phyloP scores from a whole-genome alignment of 2,797 vertebrate species.

The Ptychadena robeensis region DNA sequence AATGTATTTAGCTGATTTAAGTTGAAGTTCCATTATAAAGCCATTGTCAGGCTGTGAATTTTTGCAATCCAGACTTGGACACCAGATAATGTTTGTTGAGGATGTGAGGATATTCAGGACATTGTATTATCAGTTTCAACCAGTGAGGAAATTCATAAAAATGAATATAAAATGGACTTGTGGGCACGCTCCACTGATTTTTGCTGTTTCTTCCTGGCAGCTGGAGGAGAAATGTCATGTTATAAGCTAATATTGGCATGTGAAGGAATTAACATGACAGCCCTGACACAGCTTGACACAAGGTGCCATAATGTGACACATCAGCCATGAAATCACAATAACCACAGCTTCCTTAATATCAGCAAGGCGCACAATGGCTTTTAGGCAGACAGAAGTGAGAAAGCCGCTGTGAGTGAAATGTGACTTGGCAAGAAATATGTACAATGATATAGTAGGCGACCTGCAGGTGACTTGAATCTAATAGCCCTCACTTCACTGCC shows the following conservation, averaged over 20 bases:
- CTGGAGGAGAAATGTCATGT: slow-evolving; percentile 54
- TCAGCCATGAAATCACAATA: slow-evolving; percentile 60
- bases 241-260: slow-evolving; percentile 57
- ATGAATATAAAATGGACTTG: slow-evolving; percentile 42
- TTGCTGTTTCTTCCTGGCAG: slow-evolving; percentile 40
- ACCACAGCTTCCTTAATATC: slow-evolving; percentile 30
- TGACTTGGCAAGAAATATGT: slow-evolving; percentile 10
- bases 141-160: slow-evolving; percentile 37
- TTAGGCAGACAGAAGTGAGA: background rate
- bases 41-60: background rate
- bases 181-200: slow-evolving; percentile 47
- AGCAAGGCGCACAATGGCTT: slow-evolving; percentile 17
- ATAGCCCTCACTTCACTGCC: background rate
- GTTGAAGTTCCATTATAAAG: too few species aligned
- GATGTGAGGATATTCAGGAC: slow-evolving; percentile 32
- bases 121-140: slow-evolving; percentile 39
- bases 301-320: slow-evolving; percentile 52
- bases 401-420: slow-evolving; percentile 17
- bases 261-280: slow-evolving; percentile 59
- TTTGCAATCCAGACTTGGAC: background rate
- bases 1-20: too few species aligned
- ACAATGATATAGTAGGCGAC: background rate
- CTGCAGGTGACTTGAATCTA: slow-evolving; percentile 30
- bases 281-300: slow-evolving; percentile 57
- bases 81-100: slow-evolving; percentile 20